These are phyloP conservation scores for Lipophrys pholis DNA, from an alignment of 2,113 vertebrate species.

Conservation along the genomic window DNA sequence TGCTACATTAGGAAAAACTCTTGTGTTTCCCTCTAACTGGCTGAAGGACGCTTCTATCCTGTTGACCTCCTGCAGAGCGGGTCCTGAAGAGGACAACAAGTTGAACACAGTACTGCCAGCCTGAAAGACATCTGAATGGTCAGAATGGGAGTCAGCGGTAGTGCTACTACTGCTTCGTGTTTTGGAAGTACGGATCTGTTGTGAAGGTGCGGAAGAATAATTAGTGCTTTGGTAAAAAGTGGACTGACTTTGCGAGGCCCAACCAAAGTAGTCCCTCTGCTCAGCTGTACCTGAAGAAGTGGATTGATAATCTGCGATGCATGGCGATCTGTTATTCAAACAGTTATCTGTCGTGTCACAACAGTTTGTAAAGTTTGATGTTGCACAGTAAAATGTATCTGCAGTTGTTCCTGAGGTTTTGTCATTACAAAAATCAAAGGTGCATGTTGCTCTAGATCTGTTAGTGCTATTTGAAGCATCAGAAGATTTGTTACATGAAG, in stretches of 20 bases:
- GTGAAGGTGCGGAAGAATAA: conserved; percentile 72
- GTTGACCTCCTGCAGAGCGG: conserved; percentile 83
- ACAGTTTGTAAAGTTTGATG: conserved; percentile 51
- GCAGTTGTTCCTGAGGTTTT: conserved; percentile 55
- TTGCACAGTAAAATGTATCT: conserved; percentile 49
- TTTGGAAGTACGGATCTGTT: conserved; percentile 84
- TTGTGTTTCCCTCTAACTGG: conserved; percentile 81
- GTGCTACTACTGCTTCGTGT: conserved; percentile 89
- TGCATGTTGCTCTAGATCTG: conserved; percentile 38
- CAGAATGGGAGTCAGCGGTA: conserved; percentile 83
- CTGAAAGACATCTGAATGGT: conserved; percentile 58
- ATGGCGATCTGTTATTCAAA: conserved; percentile 75
- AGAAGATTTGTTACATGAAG: conserved; percentile 89
- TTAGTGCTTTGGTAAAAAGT: conserved; percentile 72
- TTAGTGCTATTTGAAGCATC: conserved; percentile 39
- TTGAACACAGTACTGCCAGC: conserved; percentile 81
- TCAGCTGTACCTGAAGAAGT: conserved; percentile 81
- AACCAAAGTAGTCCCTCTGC: conserved; percentile 74
- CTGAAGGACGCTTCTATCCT: conserved; percentile 71
- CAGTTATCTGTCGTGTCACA: conserved; percentile 31
- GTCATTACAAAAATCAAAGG: conserved; percentile 43
- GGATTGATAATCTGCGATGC: conserved; percentile 53
- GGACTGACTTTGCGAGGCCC: conserved; percentile 77
- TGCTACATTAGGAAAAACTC: conserved; percentile 82
- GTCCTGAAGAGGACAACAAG: conserved; percentile 82